phyloP scores from a whole-genome alignment of 2,888 invertebrate species.

The Sycophila texana region DNA sequence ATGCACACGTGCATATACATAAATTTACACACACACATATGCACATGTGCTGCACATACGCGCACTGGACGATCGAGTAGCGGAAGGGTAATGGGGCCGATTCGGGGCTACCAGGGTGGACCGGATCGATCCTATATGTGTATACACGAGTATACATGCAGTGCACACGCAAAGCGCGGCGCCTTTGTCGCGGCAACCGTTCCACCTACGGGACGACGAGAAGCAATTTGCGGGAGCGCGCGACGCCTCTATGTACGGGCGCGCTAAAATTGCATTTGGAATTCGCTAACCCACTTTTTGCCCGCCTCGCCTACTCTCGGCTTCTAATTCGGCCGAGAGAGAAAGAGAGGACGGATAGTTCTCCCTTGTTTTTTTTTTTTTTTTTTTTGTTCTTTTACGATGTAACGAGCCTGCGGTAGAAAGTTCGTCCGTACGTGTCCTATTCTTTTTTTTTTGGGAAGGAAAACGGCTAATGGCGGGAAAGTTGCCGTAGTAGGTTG shows the following conservation, averaged over 20 bases:
- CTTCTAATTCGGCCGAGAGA: not conserved
- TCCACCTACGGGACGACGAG: not conserved
- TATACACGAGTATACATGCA: no score
- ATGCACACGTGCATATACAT: not conserved
- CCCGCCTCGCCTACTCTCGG: not conserved
- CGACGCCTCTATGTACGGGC: not conserved
- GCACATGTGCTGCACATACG: no score
- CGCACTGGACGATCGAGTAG: no score
- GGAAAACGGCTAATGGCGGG: no score
- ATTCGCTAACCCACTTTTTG: slow-evolving; percentile 32
- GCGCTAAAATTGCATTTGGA: slow-evolving; percentile 7
- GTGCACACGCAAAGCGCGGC: not conserved
- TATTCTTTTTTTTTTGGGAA: no score
- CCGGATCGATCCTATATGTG: not conserved
- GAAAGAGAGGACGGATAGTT: no score
- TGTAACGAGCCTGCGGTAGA: not conserved
- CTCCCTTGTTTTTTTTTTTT: no score
- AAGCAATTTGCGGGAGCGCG: not conserved
- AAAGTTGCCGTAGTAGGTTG: no score
- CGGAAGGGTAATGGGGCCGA: not conserved
- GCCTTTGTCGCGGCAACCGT: not conserved
- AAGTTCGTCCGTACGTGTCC: no score
- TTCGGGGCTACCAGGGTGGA: not conserved
- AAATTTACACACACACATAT: no score
- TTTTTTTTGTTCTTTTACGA: not conserved